Evolutionary conservation across 2,888 invertebrate genomes (phyloP).

Genomic region (Ichneumoninae sp.): DNA sequence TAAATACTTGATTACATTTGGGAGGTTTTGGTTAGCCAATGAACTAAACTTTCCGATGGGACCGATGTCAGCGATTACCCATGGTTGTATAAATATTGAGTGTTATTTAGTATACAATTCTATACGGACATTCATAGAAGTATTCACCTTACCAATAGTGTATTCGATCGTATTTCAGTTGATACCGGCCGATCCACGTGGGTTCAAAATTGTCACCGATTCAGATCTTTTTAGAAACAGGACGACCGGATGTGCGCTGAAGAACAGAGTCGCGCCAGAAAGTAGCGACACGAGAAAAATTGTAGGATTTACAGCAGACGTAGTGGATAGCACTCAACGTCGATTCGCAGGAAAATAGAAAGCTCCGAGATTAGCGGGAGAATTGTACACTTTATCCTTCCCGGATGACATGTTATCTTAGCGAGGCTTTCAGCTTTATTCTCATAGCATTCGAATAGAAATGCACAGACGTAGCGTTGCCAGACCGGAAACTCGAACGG

Average conservation of each 20-base stretch:
- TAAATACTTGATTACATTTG: no score
- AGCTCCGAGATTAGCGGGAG: background rate
- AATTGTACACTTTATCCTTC: background rate
- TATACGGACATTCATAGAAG: no score
- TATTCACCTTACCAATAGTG: no score
- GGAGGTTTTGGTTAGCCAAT: no score
- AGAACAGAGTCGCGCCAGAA: background rate
- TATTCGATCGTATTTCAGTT: no score
- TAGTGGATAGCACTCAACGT: background rate
- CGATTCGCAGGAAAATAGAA: constrained; percentile 15
- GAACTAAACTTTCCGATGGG: no score
- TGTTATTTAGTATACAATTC: no score
- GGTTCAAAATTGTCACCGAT: no score
- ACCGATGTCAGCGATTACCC: no score
- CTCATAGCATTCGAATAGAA: constrained; percentile 28
- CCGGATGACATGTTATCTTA: constrained; percentile 8
- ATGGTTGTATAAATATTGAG: no score
- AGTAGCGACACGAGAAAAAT: background rate
- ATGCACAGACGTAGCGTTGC: background rate
- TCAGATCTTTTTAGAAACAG: background rate
- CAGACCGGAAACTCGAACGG: constrained; percentile 27
- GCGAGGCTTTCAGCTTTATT: constrained; percentile 23
- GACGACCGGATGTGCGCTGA: background rate
- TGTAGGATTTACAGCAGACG: background rate
- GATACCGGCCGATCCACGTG: no score